Conservation (phyloP, 2,888 invertebrate genomes). For the Drosophila picticornis region DNA sequence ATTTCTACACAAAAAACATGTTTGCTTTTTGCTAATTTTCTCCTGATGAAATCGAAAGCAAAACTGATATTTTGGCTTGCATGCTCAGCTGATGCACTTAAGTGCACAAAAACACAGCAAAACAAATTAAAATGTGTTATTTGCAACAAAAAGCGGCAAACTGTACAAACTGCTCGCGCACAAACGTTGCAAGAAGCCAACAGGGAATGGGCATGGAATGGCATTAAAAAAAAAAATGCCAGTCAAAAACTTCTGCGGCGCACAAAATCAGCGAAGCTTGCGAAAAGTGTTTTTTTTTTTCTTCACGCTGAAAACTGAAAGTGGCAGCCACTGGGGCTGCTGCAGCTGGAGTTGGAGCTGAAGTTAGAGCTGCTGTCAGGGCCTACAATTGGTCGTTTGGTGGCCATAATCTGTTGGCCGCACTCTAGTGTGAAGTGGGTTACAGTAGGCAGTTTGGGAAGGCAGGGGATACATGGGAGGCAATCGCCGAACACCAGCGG, state of each 20-base stretch:
- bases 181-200: constrained; percentile 35
- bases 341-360: constrained; percentile 21
- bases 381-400: constrained; percentile 49
- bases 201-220: constrained; percentile 53
- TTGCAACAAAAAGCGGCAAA: constrained; percentile 63
- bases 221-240: constrained; percentile 10
- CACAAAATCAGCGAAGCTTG: constrained; percentile 76
- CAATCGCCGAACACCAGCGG: constrained; percentile 19
- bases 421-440: constrained; percentile 76
- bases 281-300: constrained; percentile 63
- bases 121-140: constrained; percentile 70
- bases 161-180: constrained; percentile 41
- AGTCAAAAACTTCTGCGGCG: constrained; percentile 50
- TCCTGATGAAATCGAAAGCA: constrained; percentile 69
- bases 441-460: constrained; percentile 39
- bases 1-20: constrained; percentile 13
- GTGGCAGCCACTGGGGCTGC: constrained; percentile 49
- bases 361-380: constrained; percentile 40
- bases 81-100: constrained; percentile 81
- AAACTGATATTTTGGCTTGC: constrained; percentile 60
- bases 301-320: constrained; percentile 53
- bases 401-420: constrained; percentile 63
- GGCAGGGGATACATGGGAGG: constrained; percentile 11
- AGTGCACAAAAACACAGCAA: constrained; percentile 67
- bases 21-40: constrained; percentile 39